A percentile compares a stretch with the other conserved stretches of the same genome.
phyloP scores from a whole-genome alignment of 2,888 invertebrate species.

The Pyrrhosoma nymphula region DNA sequence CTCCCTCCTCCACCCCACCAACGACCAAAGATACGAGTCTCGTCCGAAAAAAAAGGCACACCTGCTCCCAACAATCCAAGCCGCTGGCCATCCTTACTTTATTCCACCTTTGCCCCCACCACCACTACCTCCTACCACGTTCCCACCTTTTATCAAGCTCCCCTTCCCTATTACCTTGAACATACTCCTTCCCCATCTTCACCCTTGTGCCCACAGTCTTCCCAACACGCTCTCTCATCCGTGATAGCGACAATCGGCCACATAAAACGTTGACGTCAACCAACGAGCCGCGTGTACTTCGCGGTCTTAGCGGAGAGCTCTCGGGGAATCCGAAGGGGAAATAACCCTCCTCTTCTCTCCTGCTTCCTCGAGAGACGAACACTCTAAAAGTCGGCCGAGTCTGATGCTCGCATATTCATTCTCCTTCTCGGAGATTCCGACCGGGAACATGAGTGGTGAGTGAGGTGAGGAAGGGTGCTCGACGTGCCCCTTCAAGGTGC shows the following conservation, averaged over 20 bases:
- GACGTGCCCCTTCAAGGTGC: not conserved
- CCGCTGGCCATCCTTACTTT: not conserved
- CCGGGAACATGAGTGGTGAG: not conserved
- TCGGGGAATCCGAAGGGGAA: not conserved
- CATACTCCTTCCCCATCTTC: too few species aligned
- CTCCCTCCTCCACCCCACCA: not conserved
- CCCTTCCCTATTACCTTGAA: not conserved
- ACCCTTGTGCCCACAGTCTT: not conserved
- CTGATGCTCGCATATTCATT: not conserved
- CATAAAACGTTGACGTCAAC: not conserved
- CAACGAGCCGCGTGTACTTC: not conserved
- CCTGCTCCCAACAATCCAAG: not conserved
- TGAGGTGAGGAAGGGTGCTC: not conserved
- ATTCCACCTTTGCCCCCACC: not conserved
- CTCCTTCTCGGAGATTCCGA: not conserved
- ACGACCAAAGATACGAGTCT: not conserved
- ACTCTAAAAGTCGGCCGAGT: not conserved
- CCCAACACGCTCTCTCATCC: not conserved
- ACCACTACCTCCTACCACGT: not conserved
- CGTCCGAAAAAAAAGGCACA: not conserved
- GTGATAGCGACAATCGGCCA: conserved; percentile 14
- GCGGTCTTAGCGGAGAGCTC: not conserved
- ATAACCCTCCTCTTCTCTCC: not conserved
- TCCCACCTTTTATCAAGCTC: too few species aligned
- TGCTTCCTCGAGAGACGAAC: not conserved